phyloP scores from a whole-genome alignment of 2,888 invertebrate species.

The Aphrophora alni region DNA sequence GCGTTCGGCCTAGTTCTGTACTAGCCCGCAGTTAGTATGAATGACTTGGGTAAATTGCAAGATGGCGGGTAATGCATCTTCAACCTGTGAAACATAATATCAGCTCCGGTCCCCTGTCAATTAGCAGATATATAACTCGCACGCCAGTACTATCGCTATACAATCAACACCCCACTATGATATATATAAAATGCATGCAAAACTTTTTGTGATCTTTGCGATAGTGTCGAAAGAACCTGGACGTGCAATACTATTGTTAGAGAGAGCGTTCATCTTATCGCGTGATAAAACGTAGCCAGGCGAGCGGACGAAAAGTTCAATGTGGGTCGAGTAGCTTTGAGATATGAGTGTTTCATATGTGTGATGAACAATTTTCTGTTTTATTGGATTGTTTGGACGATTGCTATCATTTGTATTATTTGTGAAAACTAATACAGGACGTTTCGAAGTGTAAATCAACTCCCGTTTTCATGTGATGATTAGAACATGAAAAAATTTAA shows the following conservation, averaged over 20 bases:
- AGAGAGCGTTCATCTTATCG: no score
- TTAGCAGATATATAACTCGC: conserved; percentile 9
- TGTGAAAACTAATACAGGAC: no score
- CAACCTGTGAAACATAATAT: not conserved
- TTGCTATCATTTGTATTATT: no score
- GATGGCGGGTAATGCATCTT: not conserved
- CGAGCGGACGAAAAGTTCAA: no score
- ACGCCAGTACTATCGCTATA: conserved; percentile 4
- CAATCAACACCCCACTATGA: not conserved
- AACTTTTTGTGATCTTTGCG: not conserved
- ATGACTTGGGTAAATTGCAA: not conserved
- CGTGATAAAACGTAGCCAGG: no score
- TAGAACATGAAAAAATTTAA: no score
- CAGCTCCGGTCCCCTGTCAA: not conserved
- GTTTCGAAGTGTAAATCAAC: no score
- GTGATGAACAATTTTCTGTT: no score
- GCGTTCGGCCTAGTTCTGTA: not conserved
- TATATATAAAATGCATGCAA: not conserved
- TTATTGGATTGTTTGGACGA: no score
- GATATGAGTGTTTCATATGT: no score
- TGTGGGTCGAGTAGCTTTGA: no score
- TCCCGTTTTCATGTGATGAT: no score
- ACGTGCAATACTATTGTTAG: not conserved
- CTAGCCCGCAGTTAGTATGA: not conserved
- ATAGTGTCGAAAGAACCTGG: not conserved